Conservation (phyloP, 2,113 vertebrate genomes). For the Urocolius indicus region DNA sequence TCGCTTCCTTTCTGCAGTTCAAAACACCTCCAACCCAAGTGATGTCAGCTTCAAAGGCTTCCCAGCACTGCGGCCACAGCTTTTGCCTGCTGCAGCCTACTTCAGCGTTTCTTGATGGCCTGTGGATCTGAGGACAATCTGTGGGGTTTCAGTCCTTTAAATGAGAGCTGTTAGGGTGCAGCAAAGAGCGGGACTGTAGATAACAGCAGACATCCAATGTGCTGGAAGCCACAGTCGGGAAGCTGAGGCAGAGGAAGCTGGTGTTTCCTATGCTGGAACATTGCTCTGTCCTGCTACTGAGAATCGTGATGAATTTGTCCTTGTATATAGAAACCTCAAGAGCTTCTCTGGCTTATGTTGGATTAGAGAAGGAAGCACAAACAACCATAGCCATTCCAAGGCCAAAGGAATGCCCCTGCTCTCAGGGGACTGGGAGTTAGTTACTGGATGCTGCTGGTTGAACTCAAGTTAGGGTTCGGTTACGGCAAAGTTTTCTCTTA, state of each 20-base stretch:
- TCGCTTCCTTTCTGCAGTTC: background rate
- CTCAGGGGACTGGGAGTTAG: background rate
- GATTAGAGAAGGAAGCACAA: background rate
- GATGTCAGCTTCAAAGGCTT: slow-evolving; percentile 50
- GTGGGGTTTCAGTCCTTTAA: background rate
- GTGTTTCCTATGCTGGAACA: background rate
- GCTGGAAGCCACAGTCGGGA: background rate
- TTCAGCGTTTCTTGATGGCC: background rate
- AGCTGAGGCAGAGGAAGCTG: background rate
- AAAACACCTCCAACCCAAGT: slow-evolving; percentile 41
- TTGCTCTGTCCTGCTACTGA: background rate
- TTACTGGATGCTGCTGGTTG: background rate
- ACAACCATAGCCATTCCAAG: background rate
- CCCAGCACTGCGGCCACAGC: background rate
- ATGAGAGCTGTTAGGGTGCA: background rate
- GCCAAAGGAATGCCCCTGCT: background rate
- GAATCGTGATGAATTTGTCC: background rate
- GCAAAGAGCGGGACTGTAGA: background rate
- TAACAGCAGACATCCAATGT: background rate
- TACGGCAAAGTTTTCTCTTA: background rate
- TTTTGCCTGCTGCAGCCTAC: background rate
- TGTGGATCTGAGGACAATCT: background rate
- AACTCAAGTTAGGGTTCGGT: background rate
- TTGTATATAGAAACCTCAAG: background rate
- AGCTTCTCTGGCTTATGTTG: background rate